Evolutionary conservation across 2,888 invertebrate genomes (phyloP).

Genomic region (Reticulitermes lucifugus): DNA sequence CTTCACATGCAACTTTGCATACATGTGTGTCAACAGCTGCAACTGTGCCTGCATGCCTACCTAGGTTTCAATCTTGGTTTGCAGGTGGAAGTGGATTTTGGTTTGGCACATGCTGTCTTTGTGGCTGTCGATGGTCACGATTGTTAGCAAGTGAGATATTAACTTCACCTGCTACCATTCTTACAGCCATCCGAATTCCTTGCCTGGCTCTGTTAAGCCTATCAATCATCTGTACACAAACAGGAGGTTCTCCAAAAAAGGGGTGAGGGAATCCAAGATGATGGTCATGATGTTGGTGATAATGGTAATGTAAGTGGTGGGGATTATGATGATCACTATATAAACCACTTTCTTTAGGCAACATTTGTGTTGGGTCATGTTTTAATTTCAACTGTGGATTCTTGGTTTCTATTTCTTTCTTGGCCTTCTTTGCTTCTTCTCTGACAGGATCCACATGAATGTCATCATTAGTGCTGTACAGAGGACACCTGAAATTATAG

Average conservation of each 20-base stretch:
- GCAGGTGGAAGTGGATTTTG: background rate
- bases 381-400: conserved; percentile 54
- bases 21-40: background rate
- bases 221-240: background rate
- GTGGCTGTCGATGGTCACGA: background rate
- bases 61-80: background rate
- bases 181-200: background rate
- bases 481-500: conserved; percentile 34
- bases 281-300: background rate
- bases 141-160: background rate
- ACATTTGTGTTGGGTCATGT: conserved; percentile 55
- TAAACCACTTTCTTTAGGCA: conserved; percentile 36
- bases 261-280: background rate
- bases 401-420: conserved; percentile 53
- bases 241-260: background rate
- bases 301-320: background rate
- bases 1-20: background rate
- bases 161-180: background rate
- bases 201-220: too few species aligned
- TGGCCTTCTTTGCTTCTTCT: conserved; percentile 54
- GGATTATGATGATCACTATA: background rate
- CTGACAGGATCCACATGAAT: conserved; percentile 54
- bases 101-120: background rate
- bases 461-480: conserved; percentile 53
- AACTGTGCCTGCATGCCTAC: too few species aligned